phyloP scores from a whole-genome alignment of 2,888 invertebrate species.

The Phaonia tiefii region DNA sequence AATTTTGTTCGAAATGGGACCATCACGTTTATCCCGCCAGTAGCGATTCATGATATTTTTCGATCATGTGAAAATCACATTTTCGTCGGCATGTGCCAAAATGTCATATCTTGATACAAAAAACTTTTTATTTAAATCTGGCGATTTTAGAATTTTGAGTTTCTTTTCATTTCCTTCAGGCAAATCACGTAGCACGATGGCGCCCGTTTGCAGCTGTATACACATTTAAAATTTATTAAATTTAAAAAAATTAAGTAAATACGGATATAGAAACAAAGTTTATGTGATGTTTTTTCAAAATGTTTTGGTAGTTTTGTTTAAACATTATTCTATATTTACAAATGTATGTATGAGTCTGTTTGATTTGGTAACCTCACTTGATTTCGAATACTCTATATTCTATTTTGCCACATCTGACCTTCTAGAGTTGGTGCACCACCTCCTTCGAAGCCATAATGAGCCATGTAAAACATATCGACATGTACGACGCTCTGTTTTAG shows the following conservation, averaged over 20 bases:
- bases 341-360: background rate
- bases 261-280: background rate
- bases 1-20: no score
- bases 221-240: background rate
- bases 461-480: slow-evolving; percentile 35
- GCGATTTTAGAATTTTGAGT: background rate
- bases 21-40: no score
- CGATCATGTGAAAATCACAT: background rate
- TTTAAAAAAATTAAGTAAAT: background rate
- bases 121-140: background rate
- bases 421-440: slow-evolving; percentile 17
- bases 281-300: background rate
- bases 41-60: no score
- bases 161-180: background rate
- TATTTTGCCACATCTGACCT: slow-evolving; percentile 32
- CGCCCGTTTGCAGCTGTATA: no score
- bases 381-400: slow-evolving; percentile 10
- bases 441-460: slow-evolving; percentile 34
- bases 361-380: background rate
- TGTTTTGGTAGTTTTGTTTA: slow-evolving; percentile 9
- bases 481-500: background rate
- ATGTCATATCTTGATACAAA: background rate
- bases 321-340: slow-evolving; percentile 1
- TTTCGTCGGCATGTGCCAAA: slow-evolving; percentile 11
- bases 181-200: background rate